Evolutionary conservation across 2,888 invertebrate genomes (phyloP), one percentile per base, ranked within the genome.

Genomic region (Strigamia transsilvanica): DNA sequence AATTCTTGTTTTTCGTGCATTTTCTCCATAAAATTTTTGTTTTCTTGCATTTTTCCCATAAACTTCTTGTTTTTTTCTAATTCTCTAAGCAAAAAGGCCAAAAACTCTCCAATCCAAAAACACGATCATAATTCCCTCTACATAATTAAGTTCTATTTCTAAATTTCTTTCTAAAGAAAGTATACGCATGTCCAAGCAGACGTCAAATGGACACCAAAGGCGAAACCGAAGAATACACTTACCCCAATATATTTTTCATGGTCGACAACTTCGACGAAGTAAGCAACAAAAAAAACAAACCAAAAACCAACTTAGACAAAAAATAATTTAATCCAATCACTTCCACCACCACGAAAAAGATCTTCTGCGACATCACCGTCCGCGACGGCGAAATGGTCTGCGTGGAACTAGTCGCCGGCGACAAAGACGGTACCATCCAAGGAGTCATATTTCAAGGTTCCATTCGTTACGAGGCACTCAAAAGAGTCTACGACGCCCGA

Each of bases 201-300:
- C 91, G 99, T 87, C 93, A 97, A 89, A 99, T 99, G 97, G 97
- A 98, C 89, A 95, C 95, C 13, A 99, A 99, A 89, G 99, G 99
- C 66, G 98, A 98, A 87, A 93, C 95, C 82, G 99, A 99, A 89
- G 98, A 98, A 90, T 98, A 99, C 89, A 97, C 98, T 66, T 99
- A 98, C 90, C 99, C 99, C 2, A 96, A 98, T 90, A 96, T 99
- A 86, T 99, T 98, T 90, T 99, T 99, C 90, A 97, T 97, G 93
- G 97, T 99, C 83, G 99, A 99, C 90, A 98, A 98, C 90, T 99
- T 98, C 89, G 98, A 99, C 88, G 98, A 98, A 92, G 98, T 94
- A 86, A 84, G 6, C 13, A n/a, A 38, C 9, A 3, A n/a, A 13
- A n/a, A 79, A 6, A 6, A 2, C 12, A 79, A 32, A 6, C 34